Conservation (phyloP, 2,888 invertebrate genomes). For the Perizoma flavofasciatum region DNA sequence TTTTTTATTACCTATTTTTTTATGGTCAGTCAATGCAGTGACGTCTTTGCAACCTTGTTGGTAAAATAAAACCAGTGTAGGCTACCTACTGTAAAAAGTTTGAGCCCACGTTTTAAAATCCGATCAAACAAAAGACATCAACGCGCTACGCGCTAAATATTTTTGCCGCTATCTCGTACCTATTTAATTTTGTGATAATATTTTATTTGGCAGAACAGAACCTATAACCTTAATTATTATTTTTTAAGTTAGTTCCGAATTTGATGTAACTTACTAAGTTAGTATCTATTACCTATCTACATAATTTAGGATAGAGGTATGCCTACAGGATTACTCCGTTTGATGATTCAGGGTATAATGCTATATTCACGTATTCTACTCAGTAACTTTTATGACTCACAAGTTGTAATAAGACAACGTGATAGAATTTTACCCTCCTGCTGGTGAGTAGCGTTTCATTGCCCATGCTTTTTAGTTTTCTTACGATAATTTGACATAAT, state of each 20-base stretch:
- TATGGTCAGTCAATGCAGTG: too few relatives aligned
- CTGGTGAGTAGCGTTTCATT: slow-evolving; percentile 2
- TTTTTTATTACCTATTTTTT: too few relatives aligned
- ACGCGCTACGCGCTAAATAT: slow-evolving; percentile 5
- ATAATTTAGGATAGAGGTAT: too few relatives aligned
- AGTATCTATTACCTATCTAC: too few relatives aligned
- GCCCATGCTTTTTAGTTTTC: not conserved
- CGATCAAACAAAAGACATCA: slow-evolving; percentile 5
- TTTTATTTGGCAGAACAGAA: too few relatives aligned
- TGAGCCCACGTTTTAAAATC: too few relatives aligned
- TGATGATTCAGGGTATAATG: slow-evolving; percentile 22
- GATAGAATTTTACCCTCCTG: slow-evolving; percentile 42
- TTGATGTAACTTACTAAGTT: too few relatives aligned
- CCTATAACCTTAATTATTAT: too few relatives aligned
- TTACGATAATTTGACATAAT: too few relatives aligned
- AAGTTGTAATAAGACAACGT: slow-evolving; percentile 41
- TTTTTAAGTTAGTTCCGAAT: too few relatives aligned
- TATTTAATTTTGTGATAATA: too few relatives aligned
- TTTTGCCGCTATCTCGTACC: not conserved
- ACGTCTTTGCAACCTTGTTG: not conserved
- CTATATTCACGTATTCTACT: slow-evolving; percentile 48
- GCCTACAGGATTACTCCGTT: not conserved
- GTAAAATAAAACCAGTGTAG: not conserved
- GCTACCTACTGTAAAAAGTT: too few relatives aligned
- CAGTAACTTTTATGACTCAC: slow-evolving; percentile 43